Conservation (phyloP, 1,140 invertebrate species). For the Drosophila suzukii region DNA sequence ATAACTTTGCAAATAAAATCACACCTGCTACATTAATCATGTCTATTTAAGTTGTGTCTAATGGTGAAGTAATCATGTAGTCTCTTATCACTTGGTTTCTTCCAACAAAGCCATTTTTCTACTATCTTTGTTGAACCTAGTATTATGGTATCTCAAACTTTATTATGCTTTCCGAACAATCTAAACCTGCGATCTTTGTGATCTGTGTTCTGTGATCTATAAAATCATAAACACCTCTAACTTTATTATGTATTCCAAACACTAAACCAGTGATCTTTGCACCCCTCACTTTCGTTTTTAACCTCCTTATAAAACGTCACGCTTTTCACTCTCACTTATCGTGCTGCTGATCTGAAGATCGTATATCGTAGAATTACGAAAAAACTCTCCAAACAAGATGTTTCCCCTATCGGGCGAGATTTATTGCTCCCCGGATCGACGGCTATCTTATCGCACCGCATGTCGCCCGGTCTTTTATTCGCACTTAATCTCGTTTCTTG, state of each 20-base stretch:
- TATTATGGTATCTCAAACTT: not conserved
- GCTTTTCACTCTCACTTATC: conserved; percentile 21
- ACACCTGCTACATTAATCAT: not conserved
- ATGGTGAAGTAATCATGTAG: not conserved
- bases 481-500: conserved; percentile 39
- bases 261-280: not conserved
- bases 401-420: conserved; percentile 14
- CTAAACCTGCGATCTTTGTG: not conserved
- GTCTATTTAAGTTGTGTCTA: not conserved
- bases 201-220: too few relatives aligned
- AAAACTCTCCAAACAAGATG: conserved; percentile 17
- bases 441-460: conserved; percentile 31
- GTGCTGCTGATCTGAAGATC: not conserved
- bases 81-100: not conserved
- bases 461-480: conserved; percentile 23
- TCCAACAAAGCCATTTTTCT: not conserved
- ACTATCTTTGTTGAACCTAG: not conserved
- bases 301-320: conserved; percentile 6
- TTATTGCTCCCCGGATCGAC: conserved; percentile 17
- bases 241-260: not conserved
- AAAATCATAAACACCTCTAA: not conserved
- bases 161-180: not conserved
- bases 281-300: conserved; percentile 10
- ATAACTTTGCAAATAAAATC: not conserved
- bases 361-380: conserved; percentile 5